Evolutionary conservation across 2,113 vertebrate genomes (phyloP), one percentile per base, ranked within the genome.

Genomic region (Mus pahari): DNA sequence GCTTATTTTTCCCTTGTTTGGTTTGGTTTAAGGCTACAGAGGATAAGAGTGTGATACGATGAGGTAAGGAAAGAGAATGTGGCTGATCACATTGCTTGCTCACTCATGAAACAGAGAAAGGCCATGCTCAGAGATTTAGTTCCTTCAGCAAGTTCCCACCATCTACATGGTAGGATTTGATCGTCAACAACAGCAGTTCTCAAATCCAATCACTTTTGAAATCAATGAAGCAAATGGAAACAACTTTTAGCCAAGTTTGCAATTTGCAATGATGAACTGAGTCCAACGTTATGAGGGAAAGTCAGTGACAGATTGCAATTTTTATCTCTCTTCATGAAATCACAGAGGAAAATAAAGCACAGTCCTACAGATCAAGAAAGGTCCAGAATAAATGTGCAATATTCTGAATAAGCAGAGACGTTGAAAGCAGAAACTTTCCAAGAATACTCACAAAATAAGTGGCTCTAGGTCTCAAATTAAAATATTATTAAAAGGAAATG

Each of bases 391-490:
- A 97, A 97, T 97, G 96, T 92, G 79, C 58, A 97, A 71, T 92
- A 91, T 45, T 3, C 33, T 90, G 39, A 89, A 90, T 20, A 77
- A 62, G 36, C 11, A 3, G 50, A 91, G n/a, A 81, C 22, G 31
- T 42, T 1, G 8, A 73, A 60, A 83, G 26, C 8, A 71, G 45
- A 64, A 83, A 68, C 20, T 60, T 86, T 66, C 10, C 12, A 60
- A 90, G 77, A 82, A 26, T 58, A 17, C 16, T 71, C 20, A 93
- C 79, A 97, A 86, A 96, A 82, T 92, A 95, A 98, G 86, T 97
- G 74, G 55, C n/a, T 97, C 93, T 92, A 87, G 96, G 86, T 97
- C 98, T 96, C 95, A 97, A 97, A 98, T 96, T 88, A 97, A 98
- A 98, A 88, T 26, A 53, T 62, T 96, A 24, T 82, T 96, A 92